Percentiles rank a stretch among this genome's conserved stretches.
Conservation (phyloP, 2,888 invertebrate species). For the Diachrysia chrysitis region DNA sequence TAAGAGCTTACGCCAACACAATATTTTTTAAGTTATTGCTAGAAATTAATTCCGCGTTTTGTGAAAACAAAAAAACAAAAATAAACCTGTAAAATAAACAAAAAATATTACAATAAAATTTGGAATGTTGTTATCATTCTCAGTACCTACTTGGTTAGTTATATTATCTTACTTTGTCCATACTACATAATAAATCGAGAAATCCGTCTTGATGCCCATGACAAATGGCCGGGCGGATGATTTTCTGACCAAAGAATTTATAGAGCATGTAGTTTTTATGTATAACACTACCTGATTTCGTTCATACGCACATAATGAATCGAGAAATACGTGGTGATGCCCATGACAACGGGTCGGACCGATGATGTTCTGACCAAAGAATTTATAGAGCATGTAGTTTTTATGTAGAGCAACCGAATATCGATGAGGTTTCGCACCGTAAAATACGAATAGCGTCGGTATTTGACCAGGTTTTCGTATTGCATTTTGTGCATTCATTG, state of each 20-base stretch:
- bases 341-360: background rate
- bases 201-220: background rate
- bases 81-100: background rate
- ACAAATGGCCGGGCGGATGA: background rate
- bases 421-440: constrained; percentile 11
- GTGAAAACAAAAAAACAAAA: background rate
- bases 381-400: background rate
- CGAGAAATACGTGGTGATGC: background rate
- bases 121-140: background rate
- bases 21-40: constrained; percentile 12
- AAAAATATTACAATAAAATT: too few relatives aligned
- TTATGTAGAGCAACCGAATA: constrained; percentile 8
- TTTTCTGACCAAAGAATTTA: background rate
- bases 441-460: constrained; percentile 40
- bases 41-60: background rate
- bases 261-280: constrained; percentile 1
- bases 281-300: background rate
- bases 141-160: background rate
- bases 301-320: background rate
- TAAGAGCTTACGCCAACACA: constrained; percentile 12
- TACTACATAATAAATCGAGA: background rate
- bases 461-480: constrained; percentile 56
- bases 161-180: background rate
- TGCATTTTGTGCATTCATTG: constrained; percentile 74
- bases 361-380: background rate